Evolutionary conservation across 2,888 invertebrate genomes (phyloP), one percentile per base, ranked within the genome.

Genomic region (Notocelia uddmanniana): DNA sequence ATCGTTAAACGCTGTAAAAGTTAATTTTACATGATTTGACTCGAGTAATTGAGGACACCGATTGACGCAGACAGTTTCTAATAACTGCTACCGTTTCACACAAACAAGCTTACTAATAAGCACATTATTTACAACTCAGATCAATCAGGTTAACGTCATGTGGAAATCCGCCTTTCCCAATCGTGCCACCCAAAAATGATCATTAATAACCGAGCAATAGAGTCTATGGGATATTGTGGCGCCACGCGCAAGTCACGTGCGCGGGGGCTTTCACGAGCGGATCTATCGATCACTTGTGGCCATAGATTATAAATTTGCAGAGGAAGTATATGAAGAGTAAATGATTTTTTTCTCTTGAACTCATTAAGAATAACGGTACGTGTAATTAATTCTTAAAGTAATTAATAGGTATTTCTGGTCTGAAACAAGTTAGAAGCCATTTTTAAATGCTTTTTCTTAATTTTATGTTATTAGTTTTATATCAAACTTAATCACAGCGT

Each of bases 181-280:
- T 15, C 3, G 18, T 23, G 67, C 1, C 3, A 57, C 0, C 18
- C 19, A 2, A 50, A 55, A 62, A 57, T 62, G 15, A 50, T 55
- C 19, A 2, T 37, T 62, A 37, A 6, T 0, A 3, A 2, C 6
- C 13, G n/a, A 1, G n/a, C 1, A 1, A 50, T 54, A 69, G 57
- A 54, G 58, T n/a, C n/a, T 57, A 58, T 2, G 0, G 78, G 76
- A 73, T 75, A 73, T 74, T 67, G 84, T 19, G n/a, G 10, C 23
- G 54, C 57, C 86, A 85, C 85, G 86, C 83, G 87, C 73, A 34
- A 45, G 85, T 79, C 89, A 86, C 89, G 89, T 85, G 58, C 73
- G 80, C 81, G 81, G 79, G 71, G 64, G 77, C 79, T 78, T 79
- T 77, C 68, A 75, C 77, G 75, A 73, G 62, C 62, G 69, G 55